Evolutionary conservation across 1,140 invertebrate species (phyloP), one percentile per base, ranked within the genome.

Genomic region (Marisa cornuarietis): DNA sequence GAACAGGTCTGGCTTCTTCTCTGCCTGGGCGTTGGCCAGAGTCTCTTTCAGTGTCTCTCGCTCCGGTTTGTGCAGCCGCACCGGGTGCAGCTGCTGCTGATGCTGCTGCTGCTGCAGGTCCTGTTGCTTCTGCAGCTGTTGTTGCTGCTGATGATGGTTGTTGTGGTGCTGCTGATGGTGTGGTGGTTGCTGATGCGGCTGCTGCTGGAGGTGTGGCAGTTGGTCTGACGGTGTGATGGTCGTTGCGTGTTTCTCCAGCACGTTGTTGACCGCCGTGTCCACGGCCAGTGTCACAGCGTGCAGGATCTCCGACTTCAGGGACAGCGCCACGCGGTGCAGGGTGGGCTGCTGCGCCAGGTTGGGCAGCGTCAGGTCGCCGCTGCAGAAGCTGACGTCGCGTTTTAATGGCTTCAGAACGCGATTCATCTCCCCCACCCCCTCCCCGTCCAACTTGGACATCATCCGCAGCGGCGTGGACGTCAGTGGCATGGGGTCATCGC

Each of bases 221-320:
- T 24, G 51, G 10, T 76, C 73, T 14, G 26, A 68, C 61, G 26
- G 73, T 8, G 42, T 42, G 81, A 80, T 84, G 83, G 68, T 84
- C 75, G 49, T 78, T 24, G 81, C 69, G 78, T 85, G 84, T 72
- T 86, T 83, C 51, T 96, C 95, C 65, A 96, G 93, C 87, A 96
- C 97, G 82, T 95, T 93, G 22, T 94, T 94, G 69, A 98, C 93
- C 75, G 97, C 95, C 16, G 94, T 95, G 90, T 98, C 97, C 80
- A 98, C 96, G n/a, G 97, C 92, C 58, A 81, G 82, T 74, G 83
- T 85, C 26, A 90, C 83, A 49, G 86, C 96, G 76, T 95, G 94
- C 22, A 95, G 95, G 79, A 98, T 95, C 92, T 98, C 96, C 62
- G 94, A 94, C 91, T 98, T 98, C 3, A 98, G 93, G 69, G 95